Conservation (phyloP, 2,797 vertebrate genomes). For the Sebastes taczanowskii region DNA sequence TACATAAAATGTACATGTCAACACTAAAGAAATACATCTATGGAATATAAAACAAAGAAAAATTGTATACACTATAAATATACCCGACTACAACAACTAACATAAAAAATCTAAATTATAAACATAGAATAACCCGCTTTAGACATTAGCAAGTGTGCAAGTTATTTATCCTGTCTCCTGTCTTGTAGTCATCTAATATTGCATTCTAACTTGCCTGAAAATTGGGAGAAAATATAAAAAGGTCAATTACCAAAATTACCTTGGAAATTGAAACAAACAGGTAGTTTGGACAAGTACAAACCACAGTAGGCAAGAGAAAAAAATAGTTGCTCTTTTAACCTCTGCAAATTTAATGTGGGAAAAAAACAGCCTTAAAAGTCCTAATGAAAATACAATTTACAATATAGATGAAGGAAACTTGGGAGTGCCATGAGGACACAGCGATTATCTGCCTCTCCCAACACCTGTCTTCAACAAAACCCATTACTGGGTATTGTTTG, state of each 20-base stretch:
- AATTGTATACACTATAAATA: no score
- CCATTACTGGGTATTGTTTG: not conserved
- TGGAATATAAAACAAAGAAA: no score
- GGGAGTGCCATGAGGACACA: not conserved
- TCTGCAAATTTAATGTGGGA: not conserved
- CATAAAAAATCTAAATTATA: no score
- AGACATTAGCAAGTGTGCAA: no score
- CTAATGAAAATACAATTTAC: not conserved
- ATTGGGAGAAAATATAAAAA: no score
- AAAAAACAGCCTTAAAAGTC: not conserved
- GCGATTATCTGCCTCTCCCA: not conserved
- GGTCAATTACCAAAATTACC: not conserved
- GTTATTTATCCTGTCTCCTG: no score
- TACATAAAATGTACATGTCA: no score
- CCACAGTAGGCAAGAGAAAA: not conserved
- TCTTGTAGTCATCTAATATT: no score
- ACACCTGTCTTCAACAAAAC: not conserved
- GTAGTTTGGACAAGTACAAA: not conserved
- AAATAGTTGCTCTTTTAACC: not conserved
- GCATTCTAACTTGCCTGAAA: no score
- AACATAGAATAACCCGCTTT: no score
- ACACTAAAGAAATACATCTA: no score
- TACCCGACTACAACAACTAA: no score
- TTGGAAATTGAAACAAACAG: not conserved
- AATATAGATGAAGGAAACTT: not conserved